Conservation (phyloP, 2,797 vertebrate genomes). For the Buceros bicornis region DNA sequence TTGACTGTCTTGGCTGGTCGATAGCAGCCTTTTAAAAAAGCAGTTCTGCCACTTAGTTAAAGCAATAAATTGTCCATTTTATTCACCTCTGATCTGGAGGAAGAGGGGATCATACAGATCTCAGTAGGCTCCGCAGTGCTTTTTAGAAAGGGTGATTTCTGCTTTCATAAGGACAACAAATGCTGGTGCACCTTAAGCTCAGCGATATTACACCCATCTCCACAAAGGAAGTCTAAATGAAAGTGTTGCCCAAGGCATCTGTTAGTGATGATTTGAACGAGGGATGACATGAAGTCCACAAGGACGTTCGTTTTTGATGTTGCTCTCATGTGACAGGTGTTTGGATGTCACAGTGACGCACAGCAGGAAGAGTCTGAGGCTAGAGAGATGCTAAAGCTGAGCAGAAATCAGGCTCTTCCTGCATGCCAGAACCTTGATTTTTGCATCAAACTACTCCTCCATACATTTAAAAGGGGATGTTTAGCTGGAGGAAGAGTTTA, state of each 20-base stretch:
- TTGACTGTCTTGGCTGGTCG: neutral
- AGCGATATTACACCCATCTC: neutral
- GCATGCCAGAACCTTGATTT: neutral
- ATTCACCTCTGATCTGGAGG: neutral
- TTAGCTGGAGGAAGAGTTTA: slow-evolving; percentile 23
- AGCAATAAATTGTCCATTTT: neutral
- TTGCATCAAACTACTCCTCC: neutral
- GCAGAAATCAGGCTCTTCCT: neutral
- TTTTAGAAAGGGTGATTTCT: neutral
- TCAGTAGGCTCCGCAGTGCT: neutral
- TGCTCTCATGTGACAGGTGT: neutral
- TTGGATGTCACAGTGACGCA: neutral
- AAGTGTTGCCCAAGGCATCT: neutral
- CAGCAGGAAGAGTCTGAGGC: neutral
- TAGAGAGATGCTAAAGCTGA: neutral
- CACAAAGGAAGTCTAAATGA: neutral
- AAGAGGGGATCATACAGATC: neutral
- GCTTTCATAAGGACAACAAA: neutral
- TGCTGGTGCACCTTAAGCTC: neutral
- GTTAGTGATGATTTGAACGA: neutral
- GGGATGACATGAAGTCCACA: neutral
- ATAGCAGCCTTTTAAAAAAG: neutral
- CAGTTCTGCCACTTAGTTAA: neutral
- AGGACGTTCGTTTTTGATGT: neutral
- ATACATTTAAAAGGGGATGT: neutral